Evolutionary conservation across 2,888 invertebrate species (phyloP), one percentile per base, ranked within the genome.

Genomic region (Phaedon cochleariae): DNA sequence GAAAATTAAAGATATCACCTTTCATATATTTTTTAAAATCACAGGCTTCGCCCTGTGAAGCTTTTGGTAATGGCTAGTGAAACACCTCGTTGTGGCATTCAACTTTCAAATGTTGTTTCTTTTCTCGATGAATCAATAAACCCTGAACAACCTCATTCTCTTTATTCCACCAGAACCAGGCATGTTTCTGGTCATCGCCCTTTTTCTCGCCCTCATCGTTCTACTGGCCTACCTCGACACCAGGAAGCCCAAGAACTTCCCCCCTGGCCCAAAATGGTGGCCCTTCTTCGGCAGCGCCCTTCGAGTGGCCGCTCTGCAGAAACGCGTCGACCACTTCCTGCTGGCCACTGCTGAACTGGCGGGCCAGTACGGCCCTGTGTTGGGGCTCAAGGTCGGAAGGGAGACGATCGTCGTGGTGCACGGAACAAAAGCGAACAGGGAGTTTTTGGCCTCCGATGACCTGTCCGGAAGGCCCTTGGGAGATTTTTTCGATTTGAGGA

Each of bases 211-310:
- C 72, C 85, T 90, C 37, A 79, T 90, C 59, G 82, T 87, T 58
- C 78, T 92, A 31, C 84, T 92, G 61, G 84, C 91, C 0, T 89
- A 90, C 72, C 82, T 89, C 77, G 90, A 90, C 71, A 88, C 90
- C 5, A 85, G 86, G 58, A 94, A 94, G 81, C 94, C 94, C 0
- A 87, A 86, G 64, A 90, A 90, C 72, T 94, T 90, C 80, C 94
- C 94, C 5, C 93, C 93, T 31, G 94, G 94, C 71, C 94, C 94
- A 2, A 87, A 83, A 82, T 94, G 94, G 94, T 85, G 89, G 67
- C 94, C 94, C 0, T 85, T 94, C 21, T 82, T 94, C n/a, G 94
- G 94, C 0, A 91, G 91, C 71, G 91, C 91, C 0, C 75, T 88
- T 17, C 88, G 89, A 77, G 85, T 94, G 0, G 85, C 87, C 12